These are phyloP conservation scores for Eupithecia vulgata DNA, from an alignment of 2,888 invertebrate species.

Conservation along the genomic window DNA sequence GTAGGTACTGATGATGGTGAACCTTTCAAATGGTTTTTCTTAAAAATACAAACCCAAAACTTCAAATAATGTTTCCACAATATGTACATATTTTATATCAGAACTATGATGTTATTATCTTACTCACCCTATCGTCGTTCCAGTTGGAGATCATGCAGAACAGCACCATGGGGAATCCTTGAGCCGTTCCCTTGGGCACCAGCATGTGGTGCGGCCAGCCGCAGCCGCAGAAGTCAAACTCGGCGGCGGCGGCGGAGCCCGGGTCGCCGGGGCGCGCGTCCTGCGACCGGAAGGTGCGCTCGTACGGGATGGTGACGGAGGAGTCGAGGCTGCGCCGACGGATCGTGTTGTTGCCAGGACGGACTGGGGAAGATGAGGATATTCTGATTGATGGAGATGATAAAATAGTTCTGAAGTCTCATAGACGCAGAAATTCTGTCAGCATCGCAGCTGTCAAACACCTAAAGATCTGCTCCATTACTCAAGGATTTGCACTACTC, in stretches of 20 bases:
- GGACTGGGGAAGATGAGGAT: constrained; percentile 76
- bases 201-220: constrained; percentile 95
- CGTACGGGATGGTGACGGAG: constrained; percentile 92
- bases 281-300: constrained; percentile 90
- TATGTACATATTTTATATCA: too few species aligned
- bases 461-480: too few species aligned
- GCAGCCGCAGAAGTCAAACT: constrained; percentile 93
- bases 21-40: too few species aligned
- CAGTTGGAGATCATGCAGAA: constrained; percentile 92
- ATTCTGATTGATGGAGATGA: too few species aligned
- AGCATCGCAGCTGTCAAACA: too few species aligned
- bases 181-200: constrained; percentile 87
- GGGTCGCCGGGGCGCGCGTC: constrained; percentile 83
- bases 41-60: too few species aligned
- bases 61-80: too few species aligned
- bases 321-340: constrained; percentile 88
- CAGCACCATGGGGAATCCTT: constrained; percentile 87
- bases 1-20: too few species aligned
- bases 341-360: constrained; percentile 87
- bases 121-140: constrained; percentile 85
- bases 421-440: too few species aligned
- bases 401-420: too few species aligned
- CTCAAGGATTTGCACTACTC: too few species aligned
- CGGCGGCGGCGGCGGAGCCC: constrained; percentile 74
- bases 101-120: too few species aligned